Percentiles rank a stretch among this genome's conserved stretches.
Evolutionary conservation across 1,140 invertebrate species (phyloP).

Genomic region (Cydia fagiglandana): DNA sequence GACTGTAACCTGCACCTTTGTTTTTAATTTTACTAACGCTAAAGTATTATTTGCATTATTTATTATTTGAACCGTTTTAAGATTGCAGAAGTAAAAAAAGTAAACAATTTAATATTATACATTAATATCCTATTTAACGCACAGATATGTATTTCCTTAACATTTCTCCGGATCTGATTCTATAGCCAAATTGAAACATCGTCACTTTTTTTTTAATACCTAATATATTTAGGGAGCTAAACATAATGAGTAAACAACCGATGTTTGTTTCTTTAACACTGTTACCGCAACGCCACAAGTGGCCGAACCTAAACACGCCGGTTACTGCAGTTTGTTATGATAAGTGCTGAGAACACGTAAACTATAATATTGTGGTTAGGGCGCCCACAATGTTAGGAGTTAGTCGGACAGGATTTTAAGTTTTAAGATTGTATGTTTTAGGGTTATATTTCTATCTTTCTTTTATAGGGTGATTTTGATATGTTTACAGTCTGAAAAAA

Average conservation of each 20-base stretch:
- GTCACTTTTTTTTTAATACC: neutral
- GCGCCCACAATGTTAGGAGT: neutral
- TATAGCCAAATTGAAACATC: too few species aligned
- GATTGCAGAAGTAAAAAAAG: too few species aligned
- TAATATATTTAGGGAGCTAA: neutral
- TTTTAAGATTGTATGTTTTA: neutral
- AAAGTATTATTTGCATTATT: neutral
- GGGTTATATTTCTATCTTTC: too few species aligned
- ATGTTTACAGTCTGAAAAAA: too few species aligned
- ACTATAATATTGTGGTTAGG: slow-evolving; percentile 24
- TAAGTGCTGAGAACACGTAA: slow-evolving; percentile 30
- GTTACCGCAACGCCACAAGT: slow-evolving; percentile 25
- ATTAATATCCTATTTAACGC: too few species aligned
- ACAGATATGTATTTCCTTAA: too few species aligned
- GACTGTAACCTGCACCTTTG: too few species aligned
- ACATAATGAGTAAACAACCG: slow-evolving; percentile 4
- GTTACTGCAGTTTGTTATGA: slow-evolving; percentile 24
- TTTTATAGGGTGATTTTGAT: too few species aligned
- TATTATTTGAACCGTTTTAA: too few species aligned
- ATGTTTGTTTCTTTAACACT: slow-evolving; percentile 20
- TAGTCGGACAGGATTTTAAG: neutral
- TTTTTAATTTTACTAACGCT: neutral
- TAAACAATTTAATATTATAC: too few species aligned
- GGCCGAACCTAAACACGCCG: slow-evolving; percentile 16
- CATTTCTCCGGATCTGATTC: too few species aligned